Conservation (phyloP, 2,797 vertebrate species). For the Onychomys torridus region DNA sequence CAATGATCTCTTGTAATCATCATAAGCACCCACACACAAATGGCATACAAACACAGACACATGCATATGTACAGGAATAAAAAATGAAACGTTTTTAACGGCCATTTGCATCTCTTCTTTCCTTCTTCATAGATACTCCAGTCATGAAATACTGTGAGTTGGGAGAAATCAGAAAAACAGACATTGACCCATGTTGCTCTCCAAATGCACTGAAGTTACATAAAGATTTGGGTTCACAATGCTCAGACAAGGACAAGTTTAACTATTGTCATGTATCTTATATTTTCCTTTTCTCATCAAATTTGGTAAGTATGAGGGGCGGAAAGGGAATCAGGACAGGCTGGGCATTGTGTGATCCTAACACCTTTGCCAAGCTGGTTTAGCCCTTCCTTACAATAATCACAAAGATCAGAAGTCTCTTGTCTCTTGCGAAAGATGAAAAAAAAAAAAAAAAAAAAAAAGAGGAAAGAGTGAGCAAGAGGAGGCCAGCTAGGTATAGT, state of each 20-base stretch:
- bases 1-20: background rate
- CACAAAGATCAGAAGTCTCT: background rate
- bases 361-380: background rate
- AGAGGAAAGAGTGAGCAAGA: accelerated
- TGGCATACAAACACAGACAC: background rate
- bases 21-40: background rate
- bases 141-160: background rate
- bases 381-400: background rate
- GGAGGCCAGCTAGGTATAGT: background rate
- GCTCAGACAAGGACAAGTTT: background rate
- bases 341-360: background rate
- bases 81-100: background rate
- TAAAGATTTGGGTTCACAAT: background rate
- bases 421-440: background rate
- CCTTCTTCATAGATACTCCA: background rate
- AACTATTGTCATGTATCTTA: background rate
- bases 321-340: background rate
- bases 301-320: background rate
- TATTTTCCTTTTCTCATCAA: background rate
- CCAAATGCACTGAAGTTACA: background rate
- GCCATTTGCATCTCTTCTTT: background rate
- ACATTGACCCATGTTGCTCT: background rate
- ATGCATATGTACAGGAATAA: background rate
- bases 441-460: no score
- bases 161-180: background rate